Evolutionary conservation across 2,113 vertebrate species (phyloP), one percentile per base, ranked within the genome.

Genomic region (Turnix velox): DNA sequence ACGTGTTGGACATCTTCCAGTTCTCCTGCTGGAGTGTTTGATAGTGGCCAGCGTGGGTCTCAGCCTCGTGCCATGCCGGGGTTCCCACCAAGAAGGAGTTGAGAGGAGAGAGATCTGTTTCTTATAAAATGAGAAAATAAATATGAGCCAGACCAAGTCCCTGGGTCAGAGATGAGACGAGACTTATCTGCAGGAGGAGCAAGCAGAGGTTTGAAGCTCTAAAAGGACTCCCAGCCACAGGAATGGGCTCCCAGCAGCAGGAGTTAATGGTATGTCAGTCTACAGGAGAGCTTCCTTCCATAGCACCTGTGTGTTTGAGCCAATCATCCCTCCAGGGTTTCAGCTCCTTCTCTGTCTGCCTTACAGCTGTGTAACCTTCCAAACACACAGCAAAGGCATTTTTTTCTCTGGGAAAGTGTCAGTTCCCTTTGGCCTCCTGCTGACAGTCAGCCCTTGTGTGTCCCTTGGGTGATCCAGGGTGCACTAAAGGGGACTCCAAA

Each of bases 331-430:
- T 57, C 83, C 94, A 82, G 94, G 94, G 65, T 87, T 58, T 73
- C 90, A 76, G 78, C 87, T 66, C 91, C 88, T 84, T 72, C 88
- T 61, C 72, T 31, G 86, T 6, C 83, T 72, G 62, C 24, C 84
- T 72, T 57, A 46, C 96, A 96, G 96, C 95, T 96, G 95, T 16
- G 84, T 84, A 18, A 94, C 94, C 95, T 94, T 62, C 69, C 84
- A 42, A 57, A 87, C 69, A 48, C 83, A 62, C 77, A 91, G 94
- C 92, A 94, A 93, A 95, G 81, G 84, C 42, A 75, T 76, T 92
- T 92, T 92, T 92, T 92, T 89, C 92, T 61, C 73, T 96, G 95
- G 96, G 95, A 96, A 96, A 94, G 80, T 6, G 69, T 75, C 23
- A 14, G 80, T 80, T 88, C 85, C 80, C 69, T 84, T 88, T 2